Evolutionary conservation across 2,113 vertebrate genomes (phyloP).

Genomic region (Psilopogon haemacephalus): DNA sequence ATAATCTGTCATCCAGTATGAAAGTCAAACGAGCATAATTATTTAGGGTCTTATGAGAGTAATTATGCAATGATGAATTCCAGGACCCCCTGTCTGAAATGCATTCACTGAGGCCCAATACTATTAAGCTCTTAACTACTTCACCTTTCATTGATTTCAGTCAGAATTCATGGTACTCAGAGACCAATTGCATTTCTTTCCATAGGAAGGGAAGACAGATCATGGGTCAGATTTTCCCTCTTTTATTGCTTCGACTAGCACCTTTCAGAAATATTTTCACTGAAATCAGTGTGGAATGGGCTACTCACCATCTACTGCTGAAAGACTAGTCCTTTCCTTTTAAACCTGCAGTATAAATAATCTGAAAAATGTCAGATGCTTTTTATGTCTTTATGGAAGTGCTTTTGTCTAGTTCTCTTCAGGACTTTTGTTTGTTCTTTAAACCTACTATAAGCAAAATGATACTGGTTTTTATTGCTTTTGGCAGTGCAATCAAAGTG

Average conservation of each 20-base stretch:
- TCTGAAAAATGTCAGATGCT: conserved; percentile 26
- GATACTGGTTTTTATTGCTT: conserved; percentile 38
- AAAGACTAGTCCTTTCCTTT: conserved; percentile 8
- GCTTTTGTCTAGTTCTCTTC: conserved; percentile 20
- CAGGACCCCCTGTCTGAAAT: conserved; percentile 1
- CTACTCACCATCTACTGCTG: background rate
- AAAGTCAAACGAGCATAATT: conserved; percentile 34
- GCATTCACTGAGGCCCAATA: background rate
- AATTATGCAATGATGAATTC: conserved; percentile 41
- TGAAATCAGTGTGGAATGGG: conserved; percentile 8
- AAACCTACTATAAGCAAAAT: conserved; percentile 39
- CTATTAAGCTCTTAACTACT: background rate
- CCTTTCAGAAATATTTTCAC: conserved; percentile 40
- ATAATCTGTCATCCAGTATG: background rate
- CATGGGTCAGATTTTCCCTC: background rate
- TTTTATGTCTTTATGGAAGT: background rate
- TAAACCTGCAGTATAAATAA: background rate
- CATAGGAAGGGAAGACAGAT: conserved; percentile 16
- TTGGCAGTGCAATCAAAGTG: conserved; percentile 9
- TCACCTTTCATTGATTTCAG: conserved; percentile 8
- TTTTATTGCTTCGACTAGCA: background rate
- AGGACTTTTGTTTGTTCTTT: conserved; percentile 24
- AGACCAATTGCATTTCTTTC: conserved; percentile 10
- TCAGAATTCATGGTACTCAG: background rate
- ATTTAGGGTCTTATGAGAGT: conserved; percentile 30